Percentiles rank a stretch among this genome's conserved stretches.
phyloP scores from a whole-genome alignment of 23 tunicate genomes.

The Ascidia mentula region DNA sequence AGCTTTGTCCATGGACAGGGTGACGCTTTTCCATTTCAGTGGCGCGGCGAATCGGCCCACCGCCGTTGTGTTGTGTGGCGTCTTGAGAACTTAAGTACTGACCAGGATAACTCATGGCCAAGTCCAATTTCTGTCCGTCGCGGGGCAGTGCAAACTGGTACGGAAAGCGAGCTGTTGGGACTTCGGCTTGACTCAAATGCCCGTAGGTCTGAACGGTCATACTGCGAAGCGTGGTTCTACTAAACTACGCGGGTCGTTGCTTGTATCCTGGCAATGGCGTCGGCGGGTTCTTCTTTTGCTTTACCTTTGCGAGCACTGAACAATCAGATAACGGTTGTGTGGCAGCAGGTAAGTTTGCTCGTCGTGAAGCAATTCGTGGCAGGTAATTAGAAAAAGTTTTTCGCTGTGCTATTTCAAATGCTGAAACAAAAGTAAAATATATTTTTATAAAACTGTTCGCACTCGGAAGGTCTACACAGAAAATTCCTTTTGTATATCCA shows the following conservation, averaged over 20 bases:
- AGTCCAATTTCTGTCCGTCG: neutral
- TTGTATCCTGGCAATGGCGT: conserved; percentile 6
- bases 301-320: neutral
- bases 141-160: neutral
- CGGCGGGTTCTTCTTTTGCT: no score
- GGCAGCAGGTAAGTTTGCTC: neutral
- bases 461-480: no score
- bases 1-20: neutral
- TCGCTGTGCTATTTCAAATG: neutral
- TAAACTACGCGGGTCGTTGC: conserved; percentile 3
- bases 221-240: no score
- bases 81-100: neutral
- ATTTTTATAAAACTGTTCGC: no score
- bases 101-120: neutral
- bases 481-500: no score
- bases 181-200: neutral
- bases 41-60: neutral
- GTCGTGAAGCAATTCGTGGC: neutral
- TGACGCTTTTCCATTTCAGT: neutral
- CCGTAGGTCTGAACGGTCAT: conserved; percentile 12
- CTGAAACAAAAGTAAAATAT: no score
- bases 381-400: neutral
- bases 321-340: conserved; percentile 1
- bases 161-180: conserved; percentile 1
- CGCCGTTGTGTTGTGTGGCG: neutral